Conservation (phyloP, 2,888 invertebrate species). For the Parnassius mnemosyne region DNA sequence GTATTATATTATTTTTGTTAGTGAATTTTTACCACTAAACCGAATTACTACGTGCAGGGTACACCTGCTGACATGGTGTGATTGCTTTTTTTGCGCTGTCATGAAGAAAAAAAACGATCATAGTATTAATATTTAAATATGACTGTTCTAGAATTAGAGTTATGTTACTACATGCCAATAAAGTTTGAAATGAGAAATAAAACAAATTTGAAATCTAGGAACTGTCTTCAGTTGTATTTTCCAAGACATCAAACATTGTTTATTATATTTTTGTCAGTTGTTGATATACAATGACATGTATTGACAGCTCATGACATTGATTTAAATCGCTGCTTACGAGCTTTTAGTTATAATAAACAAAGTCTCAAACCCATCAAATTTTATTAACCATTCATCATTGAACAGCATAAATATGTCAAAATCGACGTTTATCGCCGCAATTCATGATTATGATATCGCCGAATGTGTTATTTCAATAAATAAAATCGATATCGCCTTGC, state of each 20-base stretch:
- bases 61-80: too few relatives aligned
- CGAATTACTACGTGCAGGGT: too few relatives aligned
- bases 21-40: too few relatives aligned
- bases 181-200: too few relatives aligned
- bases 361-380: slow-evolving; percentile 44
- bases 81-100: too few relatives aligned
- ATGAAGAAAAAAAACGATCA: too few relatives aligned
- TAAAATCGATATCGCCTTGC: slow-evolving; percentile 43
- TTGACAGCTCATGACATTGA: slow-evolving; percentile 29
- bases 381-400: slow-evolving; percentile 42
- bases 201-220: too few relatives aligned
- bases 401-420: slow-evolving; percentile 52
- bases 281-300: slow-evolving; percentile 21
- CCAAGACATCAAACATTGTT: background rate
- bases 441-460: slow-evolving; percentile 50
- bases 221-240: too few relatives aligned
- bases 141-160: too few relatives aligned
- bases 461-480: slow-evolving; percentile 68
- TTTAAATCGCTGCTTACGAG: slow-evolving; percentile 22
- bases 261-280: slow-evolving; percentile 19
- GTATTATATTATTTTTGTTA: too few relatives aligned
- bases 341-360: slow-evolving; percentile 30
- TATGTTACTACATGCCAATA: too few relatives aligned
- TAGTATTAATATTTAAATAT: too few relatives aligned
- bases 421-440: slow-evolving; percentile 55